phyloP scores from a whole-genome alignment of 2,888 invertebrate genomes.

The Tortricodes alternella region DNA sequence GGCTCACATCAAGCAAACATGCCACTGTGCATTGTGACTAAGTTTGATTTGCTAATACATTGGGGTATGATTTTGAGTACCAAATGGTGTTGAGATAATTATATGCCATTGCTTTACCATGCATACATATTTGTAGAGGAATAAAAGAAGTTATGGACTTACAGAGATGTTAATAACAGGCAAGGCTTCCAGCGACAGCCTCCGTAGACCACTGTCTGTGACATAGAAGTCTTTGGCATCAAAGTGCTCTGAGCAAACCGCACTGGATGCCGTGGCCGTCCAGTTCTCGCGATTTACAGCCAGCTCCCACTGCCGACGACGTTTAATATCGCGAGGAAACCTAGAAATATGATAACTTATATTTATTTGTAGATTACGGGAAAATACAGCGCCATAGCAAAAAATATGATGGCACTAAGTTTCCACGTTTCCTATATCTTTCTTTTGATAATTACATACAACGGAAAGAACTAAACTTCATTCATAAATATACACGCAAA shows the following conservation, averaged over 20 bases:
- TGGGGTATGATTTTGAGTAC: too few relatives aligned
- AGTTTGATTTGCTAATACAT: too few relatives aligned
- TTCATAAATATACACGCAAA: too few relatives aligned
- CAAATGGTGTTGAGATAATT: too few relatives aligned
- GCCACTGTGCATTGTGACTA: too few relatives aligned
- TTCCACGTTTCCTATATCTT: too few relatives aligned
- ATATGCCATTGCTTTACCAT: too few relatives aligned
- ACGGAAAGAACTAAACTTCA: too few relatives aligned
- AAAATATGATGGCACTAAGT: neutral
- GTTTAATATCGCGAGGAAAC: slow-evolving; percentile 59
- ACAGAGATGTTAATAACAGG: slow-evolving; percentile 69
- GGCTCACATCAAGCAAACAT: too few relatives aligned
- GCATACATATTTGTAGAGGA: neutral
- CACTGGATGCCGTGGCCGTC: slow-evolving; percentile 59
- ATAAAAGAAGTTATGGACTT: slow-evolving; percentile 40
- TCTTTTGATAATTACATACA: too few relatives aligned
- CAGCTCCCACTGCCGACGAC: slow-evolving; percentile 63
- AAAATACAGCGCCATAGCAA: neutral
- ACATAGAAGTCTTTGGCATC: slow-evolving; percentile 59
- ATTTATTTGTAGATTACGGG: neutral
- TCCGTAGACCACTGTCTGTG: slow-evolving; percentile 63
- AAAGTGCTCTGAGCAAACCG: slow-evolving; percentile 70
- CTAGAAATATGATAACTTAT: slow-evolving; percentile 37
- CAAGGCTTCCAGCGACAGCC: slow-evolving; percentile 56
- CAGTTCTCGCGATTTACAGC: slow-evolving; percentile 64